phyloP scores from a whole-genome alignment of 2,113 vertebrate species.

The Sminthopsis crassicaudata region DNA sequence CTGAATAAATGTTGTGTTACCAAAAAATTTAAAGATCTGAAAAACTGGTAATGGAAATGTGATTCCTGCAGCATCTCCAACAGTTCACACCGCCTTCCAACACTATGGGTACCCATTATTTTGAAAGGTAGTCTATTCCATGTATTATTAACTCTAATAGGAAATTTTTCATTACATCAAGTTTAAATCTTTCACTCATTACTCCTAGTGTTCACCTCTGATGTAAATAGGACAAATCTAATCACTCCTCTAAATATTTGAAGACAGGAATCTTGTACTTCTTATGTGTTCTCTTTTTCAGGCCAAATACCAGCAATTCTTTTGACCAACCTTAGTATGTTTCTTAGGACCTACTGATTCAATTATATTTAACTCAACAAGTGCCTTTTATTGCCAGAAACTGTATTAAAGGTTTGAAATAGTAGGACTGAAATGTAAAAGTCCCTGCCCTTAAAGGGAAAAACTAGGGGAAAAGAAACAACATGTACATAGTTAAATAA shows the following conservation, averaged over 20 bases:
- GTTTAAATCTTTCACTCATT: not conserved
- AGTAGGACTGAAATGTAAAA: not conserved
- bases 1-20: slow-evolving; percentile 7
- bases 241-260: not conserved
- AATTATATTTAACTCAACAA: not conserved
- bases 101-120: not conserved
- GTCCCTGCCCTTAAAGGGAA: not conserved
- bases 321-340: not conserved
- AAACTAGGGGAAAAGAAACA: not conserved
- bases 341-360: not conserved
- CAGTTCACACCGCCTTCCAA: not conserved
- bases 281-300: not conserved
- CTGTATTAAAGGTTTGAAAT: not conserved
- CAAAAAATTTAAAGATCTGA: not conserved
- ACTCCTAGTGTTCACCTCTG: not conserved
- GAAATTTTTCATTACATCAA: not conserved
- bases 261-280: not conserved
- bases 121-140: not conserved
- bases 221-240: not conserved
- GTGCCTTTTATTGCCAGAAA: not conserved
- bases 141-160: not conserved
- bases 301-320: not conserved
- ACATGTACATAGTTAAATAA: not conserved
- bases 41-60: not conserved
- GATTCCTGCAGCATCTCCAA: not conserved